A percentile compares a stretch with the other conserved stretches of the same genome.
These are phyloP conservation scores for Leptinotarsa rubiginosa DNA, from an alignment of 2,888 invertebrate species.

Conservation along the genomic window DNA sequence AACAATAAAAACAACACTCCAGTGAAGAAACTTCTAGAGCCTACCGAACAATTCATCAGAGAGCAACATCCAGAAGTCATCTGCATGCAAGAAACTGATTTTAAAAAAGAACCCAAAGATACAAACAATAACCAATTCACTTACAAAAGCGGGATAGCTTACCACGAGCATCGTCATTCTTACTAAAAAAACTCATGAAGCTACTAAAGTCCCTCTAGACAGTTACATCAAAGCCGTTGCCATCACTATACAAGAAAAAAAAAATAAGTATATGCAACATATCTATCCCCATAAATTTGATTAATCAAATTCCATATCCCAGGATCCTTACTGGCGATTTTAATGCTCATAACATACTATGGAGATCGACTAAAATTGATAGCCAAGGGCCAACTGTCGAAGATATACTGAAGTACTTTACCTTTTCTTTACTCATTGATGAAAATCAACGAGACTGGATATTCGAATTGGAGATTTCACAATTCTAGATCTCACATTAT, in stretches of 20 bases:
- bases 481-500: not conserved
- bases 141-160: not conserved
- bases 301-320: not conserved
- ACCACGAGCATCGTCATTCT: not conserved
- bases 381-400: not conserved
- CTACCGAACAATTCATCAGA: not conserved
- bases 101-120: not conserved
- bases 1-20: not conserved
- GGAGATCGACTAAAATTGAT: not conserved
- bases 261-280: constrained; percentile 1
- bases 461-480: not conserved
- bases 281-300: not conserved
- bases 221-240: too few relatives aligned
- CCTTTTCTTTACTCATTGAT: too few relatives aligned
- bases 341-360: not conserved
- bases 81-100: not conserved
- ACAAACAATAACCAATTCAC: not conserved
- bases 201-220: not conserved
- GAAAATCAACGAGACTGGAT: not conserved
- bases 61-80: not conserved
- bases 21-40: not conserved
- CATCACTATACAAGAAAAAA: too few relatives aligned
- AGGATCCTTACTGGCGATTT: not conserved
- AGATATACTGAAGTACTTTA: not conserved
- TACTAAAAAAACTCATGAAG: not conserved